phyloP scores from a whole-genome alignment of 1,140 invertebrate genomes.

The Drosophila prosaltans region DNA sequence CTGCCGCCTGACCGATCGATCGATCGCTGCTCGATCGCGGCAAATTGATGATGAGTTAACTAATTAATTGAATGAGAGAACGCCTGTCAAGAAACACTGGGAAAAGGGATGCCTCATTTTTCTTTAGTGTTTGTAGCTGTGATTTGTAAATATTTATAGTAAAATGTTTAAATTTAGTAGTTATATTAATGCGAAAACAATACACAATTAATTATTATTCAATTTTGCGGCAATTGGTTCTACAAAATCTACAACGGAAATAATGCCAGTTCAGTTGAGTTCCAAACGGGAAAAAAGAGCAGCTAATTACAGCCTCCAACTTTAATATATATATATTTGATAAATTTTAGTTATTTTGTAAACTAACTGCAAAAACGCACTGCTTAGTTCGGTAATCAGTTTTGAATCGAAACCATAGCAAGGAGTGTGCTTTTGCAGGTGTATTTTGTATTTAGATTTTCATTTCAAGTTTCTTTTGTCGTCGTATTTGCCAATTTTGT shows the following conservation, averaged over 20 bases:
- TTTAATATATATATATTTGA: no score
- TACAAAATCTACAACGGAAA: slow-evolving; percentile 26
- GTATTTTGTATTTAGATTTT: no score
- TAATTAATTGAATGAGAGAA: slow-evolving; percentile 24
- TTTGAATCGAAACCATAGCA: no score
- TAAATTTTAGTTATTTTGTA: no score
- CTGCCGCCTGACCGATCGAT: not conserved
- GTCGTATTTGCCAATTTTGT: slow-evolving; percentile 70
- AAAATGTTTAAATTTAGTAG: slow-evolving; percentile 78
- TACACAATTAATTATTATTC: slow-evolving; percentile 60
- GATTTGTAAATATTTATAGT: slow-evolving; percentile 78
- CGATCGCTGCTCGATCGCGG: not conserved
- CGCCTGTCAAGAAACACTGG: slow-evolving; percentile 66
- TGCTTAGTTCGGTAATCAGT: no score
- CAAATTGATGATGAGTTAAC: not conserved
- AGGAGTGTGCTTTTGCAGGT: no score
- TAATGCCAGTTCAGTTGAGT: slow-evolving; percentile 45
- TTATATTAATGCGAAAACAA: slow-evolving; percentile 47
- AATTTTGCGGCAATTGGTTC: slow-evolving; percentile 43
- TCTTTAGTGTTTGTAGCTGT: slow-evolving; percentile 77
- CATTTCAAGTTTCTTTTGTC: not conserved
- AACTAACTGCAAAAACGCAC: no score
- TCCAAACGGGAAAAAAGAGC: slow-evolving; percentile 57
- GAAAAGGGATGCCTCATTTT: slow-evolving; percentile 21
- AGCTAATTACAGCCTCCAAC: slow-evolving; percentile 35